Base-by-base conservation (phyloP, 2,888 invertebrate species). In the Drosophila emarginata region DNA sequence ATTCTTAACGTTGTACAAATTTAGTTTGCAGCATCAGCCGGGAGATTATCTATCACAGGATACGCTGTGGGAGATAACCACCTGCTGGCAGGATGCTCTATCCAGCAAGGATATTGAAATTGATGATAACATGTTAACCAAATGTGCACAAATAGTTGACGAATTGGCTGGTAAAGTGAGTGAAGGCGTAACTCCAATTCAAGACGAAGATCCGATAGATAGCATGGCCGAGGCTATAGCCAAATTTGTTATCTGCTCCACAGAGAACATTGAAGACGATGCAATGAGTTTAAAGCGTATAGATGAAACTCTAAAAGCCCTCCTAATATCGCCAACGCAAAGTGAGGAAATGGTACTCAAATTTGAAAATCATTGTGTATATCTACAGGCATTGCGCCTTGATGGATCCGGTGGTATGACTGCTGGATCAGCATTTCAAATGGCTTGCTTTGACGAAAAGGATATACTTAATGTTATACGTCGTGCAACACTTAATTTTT, bases 41-140 rank as follows among this genome's bases (percentile, higher is more conserved):
- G 88, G 82, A 59, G 89, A 91, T 56, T 81, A 84, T 67, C 73
- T 92, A 14, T 90, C 90, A 0, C 90, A 90, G 65, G 94, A 93
- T 72, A 93, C 94, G 11, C 90, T 94, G 77, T 92, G 92, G 92
- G 94, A 94, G 90, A 91, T 93, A 40, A 93, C 92, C 18, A 92
- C 93, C 14, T 93, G 94, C 45, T 94, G 94, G 94, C 93, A 93
- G 82, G 94, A 94, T 89, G 92, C 93, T 6, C 76, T 94, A 4
- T 91, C 91, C 1, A 90, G 90, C 74, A 80, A 88, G 58, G 90
- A 91, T 60, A 88, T 92, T 18, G 67, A 74, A 36, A 80, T 90
- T 21, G 80, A 89, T 60, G 74, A 82, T 0, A 57, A 59, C 1
- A 59, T 91, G 12, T 53, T 91, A 6, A 18, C 72, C 1, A 74